phyloP scores from a whole-genome alignment of 2,113 vertebrate genomes.

The Vicugna pacos region DNA sequence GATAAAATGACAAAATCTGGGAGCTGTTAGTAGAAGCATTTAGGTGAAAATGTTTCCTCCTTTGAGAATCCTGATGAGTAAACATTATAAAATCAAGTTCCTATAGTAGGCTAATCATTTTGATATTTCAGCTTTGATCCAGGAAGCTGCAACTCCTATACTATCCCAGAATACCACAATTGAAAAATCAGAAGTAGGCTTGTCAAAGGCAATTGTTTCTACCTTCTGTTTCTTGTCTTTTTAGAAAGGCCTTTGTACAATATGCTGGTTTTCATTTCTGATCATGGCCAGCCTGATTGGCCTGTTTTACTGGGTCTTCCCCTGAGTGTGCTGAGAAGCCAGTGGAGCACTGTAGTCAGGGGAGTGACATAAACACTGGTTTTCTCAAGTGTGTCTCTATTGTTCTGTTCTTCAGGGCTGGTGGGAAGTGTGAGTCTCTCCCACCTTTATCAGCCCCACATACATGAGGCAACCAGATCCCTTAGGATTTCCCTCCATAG shows the following conservation, averaged over 20 bases:
- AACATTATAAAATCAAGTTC: conserved; percentile 22
- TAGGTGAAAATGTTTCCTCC: not conserved
- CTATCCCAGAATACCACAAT: not conserved
- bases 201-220: not conserved
- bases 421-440: not conserved
- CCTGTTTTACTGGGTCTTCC: not conserved
- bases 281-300: not conserved
- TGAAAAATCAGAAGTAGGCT: not conserved
- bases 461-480: not conserved
- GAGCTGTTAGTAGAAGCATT: not conserved
- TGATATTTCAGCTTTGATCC: conserved; percentile 25
- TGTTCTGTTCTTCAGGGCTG: not conserved
- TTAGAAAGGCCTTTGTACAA: not conserved
- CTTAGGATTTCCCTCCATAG: not conserved
- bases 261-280: not conserved
- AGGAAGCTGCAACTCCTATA: not conserved
- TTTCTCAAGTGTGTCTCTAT: not conserved
- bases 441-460: accelerated
- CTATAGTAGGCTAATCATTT: not conserved
- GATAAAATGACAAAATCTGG: not conserved
- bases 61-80: conserved; percentile 15
- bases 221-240: not conserved
- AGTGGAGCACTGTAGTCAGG: not conserved
- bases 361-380: accelerated
- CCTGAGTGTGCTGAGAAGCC: not conserved